Evolutionary conservation across 2,888 invertebrate genomes (phyloP), one percentile per base, ranked within the genome.

Genomic region (Oscheius sp.): DNA sequence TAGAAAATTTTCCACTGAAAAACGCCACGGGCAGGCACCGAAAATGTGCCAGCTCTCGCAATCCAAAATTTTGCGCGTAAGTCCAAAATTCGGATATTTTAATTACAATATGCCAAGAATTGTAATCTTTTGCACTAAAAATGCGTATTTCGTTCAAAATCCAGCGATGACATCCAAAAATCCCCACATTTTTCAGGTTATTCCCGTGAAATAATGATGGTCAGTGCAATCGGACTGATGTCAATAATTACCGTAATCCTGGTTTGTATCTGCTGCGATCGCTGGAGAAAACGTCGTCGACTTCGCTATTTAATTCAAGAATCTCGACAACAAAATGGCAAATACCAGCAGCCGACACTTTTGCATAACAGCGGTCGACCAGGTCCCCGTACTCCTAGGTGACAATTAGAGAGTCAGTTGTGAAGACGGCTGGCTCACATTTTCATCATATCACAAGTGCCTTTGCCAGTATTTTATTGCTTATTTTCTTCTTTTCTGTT

Each of bases 341-440:
- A 66, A 29, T 29, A 18, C 21, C 52, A 49, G 9, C 41, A 18
- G 1, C 18, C 69, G 21, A 69, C 35, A 1, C 29, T 25, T 9
- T 2, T 27, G 23, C 23, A 35, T 9, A 3, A 35, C 5, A 35
- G 35, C 35, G 35, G 35, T 35, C 35, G 35, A 3, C 35, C 35
- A 3, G 35, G 16, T 1, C 52, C 46, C 43, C 63, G 21, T 21
- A 23, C 27, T 13, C 59, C 70, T 41, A 69, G 79, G 77, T 79
- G 77, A 79, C 77, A 75, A 76, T 73, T 79, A 69, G 77, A 79
- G 77, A 79, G 77, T 69, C 77, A 76, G 63, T 63, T 76, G 75
- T 79, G 72, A 77, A 55, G 29, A 23, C 25, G 59, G 56, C 69
- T 56, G 69, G 46, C 58, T 70, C 69, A 68, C 29, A 12, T 9